phyloP scores from a whole-genome alignment of 92 coral and sea anemone species.

The Hydrozoanthus gracilis region DNA sequence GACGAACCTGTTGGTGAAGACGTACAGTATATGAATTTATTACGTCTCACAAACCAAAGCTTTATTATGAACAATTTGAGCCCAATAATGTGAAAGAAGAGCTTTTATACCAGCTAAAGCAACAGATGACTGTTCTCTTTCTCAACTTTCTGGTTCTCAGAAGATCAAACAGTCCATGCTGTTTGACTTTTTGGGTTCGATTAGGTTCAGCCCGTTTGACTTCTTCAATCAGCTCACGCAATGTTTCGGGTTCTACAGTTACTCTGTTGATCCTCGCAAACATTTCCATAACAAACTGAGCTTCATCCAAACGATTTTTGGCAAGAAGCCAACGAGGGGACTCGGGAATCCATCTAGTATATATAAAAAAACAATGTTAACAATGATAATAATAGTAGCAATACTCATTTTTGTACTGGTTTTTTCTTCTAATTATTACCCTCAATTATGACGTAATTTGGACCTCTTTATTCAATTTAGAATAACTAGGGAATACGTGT shows the following conservation, averaged over 20 bases:
- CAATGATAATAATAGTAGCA: background rate
- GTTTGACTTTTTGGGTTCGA: slow-evolving; percentile 43
- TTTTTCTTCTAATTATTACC: too few relatives aligned
- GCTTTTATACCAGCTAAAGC: slow-evolving; percentile 68
- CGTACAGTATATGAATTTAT: background rate
- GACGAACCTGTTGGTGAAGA: slow-evolving; percentile 69
- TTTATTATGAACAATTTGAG: background rate
- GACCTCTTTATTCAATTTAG: too few relatives aligned
- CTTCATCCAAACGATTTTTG: slow-evolving; percentile 78
- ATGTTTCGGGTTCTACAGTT: slow-evolving; percentile 59
- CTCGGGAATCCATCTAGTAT: slow-evolving; percentile 75
- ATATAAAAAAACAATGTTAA: background rate
- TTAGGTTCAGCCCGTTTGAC: slow-evolving; percentile 68
- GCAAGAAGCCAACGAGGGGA: slow-evolving; percentile 88
- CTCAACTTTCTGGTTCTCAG: slow-evolving; percentile 76
- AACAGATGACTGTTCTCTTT: slow-evolving; percentile 80
- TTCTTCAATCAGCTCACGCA: slow-evolving; percentile 70
- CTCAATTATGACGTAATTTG: too few relatives aligned
- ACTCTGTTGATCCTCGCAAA: slow-evolving; percentile 66
- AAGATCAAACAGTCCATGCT: slow-evolving; percentile 70
- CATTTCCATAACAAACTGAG: slow-evolving; percentile 65
- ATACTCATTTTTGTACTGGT: too few relatives aligned
- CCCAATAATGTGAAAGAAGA: background rate
- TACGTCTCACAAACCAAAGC: background rate
- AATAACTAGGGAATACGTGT: too few relatives aligned